These are phyloP conservation scores for Rallus limicola DNA, from an alignment of 2,113 vertebrate genomes.

Conservation along the genomic window DNA sequence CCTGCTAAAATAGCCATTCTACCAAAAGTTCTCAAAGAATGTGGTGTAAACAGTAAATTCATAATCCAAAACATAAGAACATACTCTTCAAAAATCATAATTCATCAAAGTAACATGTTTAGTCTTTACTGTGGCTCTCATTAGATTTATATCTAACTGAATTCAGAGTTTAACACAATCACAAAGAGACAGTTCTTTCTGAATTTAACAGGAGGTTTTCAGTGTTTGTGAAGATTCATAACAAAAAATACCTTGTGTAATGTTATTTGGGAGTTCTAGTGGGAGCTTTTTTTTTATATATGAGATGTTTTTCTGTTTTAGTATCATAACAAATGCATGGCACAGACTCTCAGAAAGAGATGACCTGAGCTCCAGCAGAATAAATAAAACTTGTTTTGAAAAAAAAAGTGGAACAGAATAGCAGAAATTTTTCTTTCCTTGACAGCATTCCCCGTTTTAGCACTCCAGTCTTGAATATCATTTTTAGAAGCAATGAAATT, in stretches of 20 bases:
- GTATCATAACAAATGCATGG: background rate
- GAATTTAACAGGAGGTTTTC: constrained; percentile 1
- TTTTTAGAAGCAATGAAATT: constrained; percentile 19
- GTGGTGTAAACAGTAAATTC: background rate
- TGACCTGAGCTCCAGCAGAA: background rate
- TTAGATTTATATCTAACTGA: background rate
- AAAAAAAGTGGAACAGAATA: background rate
- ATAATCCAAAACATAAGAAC: background rate
- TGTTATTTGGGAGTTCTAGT: background rate
- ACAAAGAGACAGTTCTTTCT: background rate
- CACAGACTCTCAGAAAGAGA: background rate
- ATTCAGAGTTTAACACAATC: background rate
- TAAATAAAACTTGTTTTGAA: constrained; percentile 1
- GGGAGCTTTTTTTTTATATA: background rate
- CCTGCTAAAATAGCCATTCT: background rate
- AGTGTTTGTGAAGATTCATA: background rate
- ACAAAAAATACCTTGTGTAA: background rate
- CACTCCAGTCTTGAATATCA: background rate
- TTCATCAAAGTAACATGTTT: background rate
- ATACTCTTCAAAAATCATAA: background rate
- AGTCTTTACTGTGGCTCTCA: background rate
- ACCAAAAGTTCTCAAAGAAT: background rate
- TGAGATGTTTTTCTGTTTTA: background rate
- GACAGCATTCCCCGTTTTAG: constrained; percentile 3
- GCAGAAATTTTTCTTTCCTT: constrained; percentile 4